phyloP scores from a whole-genome alignment of 2,888 invertebrate species.

The Cheilosia vernalis region DNA sequence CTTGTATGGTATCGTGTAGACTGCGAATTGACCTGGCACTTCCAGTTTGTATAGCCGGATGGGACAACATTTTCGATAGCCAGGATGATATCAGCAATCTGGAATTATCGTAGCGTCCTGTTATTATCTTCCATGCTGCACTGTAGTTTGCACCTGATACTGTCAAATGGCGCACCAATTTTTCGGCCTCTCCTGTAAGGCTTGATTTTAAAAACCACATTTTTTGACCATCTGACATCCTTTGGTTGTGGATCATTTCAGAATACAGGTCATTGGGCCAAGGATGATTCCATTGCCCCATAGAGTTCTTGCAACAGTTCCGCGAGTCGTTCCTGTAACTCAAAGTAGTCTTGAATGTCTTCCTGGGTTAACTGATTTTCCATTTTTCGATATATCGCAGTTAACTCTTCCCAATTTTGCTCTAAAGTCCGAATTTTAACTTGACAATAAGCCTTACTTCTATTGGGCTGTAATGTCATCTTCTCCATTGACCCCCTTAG shows the following conservation, averaged over 20 bases:
- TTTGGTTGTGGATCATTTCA: background rate
- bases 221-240: background rate
- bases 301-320: background rate
- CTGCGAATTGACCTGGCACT: no score
- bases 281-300: background rate
- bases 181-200: background rate
- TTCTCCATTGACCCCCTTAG: no score
- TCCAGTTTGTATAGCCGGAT: background rate
- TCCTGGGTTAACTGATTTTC: no score
- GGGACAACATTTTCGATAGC: background rate
- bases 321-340: background rate
- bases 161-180: constrained; percentile 3
- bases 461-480: no score
- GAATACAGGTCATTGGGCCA: background rate
- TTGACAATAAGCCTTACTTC: no score
- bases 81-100: constrained; percentile 3
- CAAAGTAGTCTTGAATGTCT: background rate
- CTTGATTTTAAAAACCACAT: background rate
- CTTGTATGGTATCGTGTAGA: no score
- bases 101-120: background rate
- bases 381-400: no score
- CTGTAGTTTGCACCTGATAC: background rate
- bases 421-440: no score
- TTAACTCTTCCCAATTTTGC: no score
- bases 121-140: constrained; percentile 1